These are phyloP conservation scores for Aspidiotus rigidus DNA, from an alignment of 2,888 invertebrate genomes.

Conservation along the genomic window DNA sequence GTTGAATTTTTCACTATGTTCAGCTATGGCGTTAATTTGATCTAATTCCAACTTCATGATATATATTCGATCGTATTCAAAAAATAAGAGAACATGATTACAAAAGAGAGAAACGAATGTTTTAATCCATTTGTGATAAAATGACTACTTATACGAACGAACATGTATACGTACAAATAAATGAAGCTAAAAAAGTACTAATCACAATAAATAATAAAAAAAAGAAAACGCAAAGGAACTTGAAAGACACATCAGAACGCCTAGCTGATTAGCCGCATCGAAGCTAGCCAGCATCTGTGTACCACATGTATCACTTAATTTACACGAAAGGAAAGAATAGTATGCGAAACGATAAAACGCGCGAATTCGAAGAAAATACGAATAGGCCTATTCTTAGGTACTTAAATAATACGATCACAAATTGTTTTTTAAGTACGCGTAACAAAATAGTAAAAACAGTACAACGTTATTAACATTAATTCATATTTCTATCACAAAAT, in stretches of 20 bases:
- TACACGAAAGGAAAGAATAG: background rate
- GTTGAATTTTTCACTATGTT: no score
- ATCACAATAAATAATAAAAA: background rate
- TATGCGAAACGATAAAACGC: background rate
- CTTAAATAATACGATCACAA: slow-evolving; percentile 13
- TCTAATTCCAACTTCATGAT: no score
- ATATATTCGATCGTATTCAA: no score
- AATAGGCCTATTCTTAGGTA: slow-evolving; percentile 4
- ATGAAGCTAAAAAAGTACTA: background rate
- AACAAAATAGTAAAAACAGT: slow-evolving; percentile 13
- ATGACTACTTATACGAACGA: background rate
- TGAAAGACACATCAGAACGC: slow-evolving; percentile 27
- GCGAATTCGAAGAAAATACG: background rate
- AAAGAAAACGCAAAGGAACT: slow-evolving; percentile 26
- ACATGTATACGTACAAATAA: background rate
- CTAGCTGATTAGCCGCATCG: background rate
- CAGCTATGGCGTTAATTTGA: no score
- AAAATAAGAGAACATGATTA: no score
- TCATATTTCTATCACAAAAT: slow-evolving; percentile 27
- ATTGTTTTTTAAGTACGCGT: slow-evolving; percentile 21
- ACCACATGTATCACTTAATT: no score
- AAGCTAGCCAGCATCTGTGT: no score
- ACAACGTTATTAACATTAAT: slow-evolving; percentile 19
- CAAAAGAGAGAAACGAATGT: no score
- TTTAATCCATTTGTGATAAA: background rate